Conservation (phyloP, 2,797 vertebrate genomes). For the Malurus leucopterus region DNA sequence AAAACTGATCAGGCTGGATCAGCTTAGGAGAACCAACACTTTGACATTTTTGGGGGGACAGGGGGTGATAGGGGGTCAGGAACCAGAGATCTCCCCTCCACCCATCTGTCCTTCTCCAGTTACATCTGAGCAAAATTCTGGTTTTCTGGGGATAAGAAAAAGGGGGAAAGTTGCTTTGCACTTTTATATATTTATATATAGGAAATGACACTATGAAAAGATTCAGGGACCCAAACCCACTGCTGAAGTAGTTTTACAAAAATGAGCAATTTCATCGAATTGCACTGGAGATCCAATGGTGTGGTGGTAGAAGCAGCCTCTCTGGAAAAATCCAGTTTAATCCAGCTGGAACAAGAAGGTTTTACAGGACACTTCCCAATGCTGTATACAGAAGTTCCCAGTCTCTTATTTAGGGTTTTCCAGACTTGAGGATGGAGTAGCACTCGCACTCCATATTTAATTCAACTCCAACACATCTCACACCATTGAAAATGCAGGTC, state of each 20-base stretch:
- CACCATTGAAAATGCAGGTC: background rate
- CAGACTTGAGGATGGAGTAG: background rate
- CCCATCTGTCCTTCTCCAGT: background rate
- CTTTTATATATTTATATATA: background rate
- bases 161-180: constrained; percentile 6
- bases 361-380: background rate
- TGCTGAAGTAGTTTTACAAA: background rate
- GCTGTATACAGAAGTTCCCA: background rate
- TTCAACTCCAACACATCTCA: background rate
- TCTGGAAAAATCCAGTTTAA: constrained; percentile 12
- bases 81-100: background rate
- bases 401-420: background rate
- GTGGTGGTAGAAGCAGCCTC: background rate
- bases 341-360: background rate
- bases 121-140: background rate
- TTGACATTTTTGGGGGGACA: background rate
- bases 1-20: constrained; percentile 41
- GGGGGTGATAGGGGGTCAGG: background rate
- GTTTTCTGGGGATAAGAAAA: background rate
- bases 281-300: background rate
- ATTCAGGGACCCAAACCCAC: background rate
- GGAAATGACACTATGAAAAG: background rate
- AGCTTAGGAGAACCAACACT: constrained; percentile 39
- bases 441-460: background rate
- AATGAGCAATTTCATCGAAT: background rate